Evolutionary conservation across 1,140 invertebrate species (phyloP).

Genomic region (Platorchestia sp.): DNA sequence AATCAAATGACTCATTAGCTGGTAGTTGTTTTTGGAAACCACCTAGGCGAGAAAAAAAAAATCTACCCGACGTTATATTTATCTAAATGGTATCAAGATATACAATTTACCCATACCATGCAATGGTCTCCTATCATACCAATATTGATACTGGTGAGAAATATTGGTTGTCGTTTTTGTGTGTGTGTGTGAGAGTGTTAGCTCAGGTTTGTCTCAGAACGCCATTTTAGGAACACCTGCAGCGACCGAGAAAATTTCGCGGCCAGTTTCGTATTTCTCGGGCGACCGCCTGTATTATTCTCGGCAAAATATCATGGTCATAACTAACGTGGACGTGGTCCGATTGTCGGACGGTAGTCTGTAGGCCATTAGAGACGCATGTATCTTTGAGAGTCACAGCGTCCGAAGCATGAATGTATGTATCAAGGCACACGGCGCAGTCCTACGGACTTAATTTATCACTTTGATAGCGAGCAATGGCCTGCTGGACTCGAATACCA

Average conservation of each 20-base stretch:
- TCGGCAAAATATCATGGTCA: not conserved
- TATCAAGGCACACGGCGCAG: not conserved
- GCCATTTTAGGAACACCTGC: not conserved
- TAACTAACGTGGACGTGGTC: not conserved
- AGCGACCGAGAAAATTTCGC: not conserved
- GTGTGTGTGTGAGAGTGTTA: not conserved
- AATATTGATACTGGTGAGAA: not conserved
- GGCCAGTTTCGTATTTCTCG: not conserved
- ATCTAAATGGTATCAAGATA: no score
- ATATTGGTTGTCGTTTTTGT: not conserved
- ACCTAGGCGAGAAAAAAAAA: not conserved
- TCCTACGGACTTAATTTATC: constrained; percentile 41
- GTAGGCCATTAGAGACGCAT: constrained; percentile 35
- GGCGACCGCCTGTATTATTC: not conserved
- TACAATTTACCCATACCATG: not conserved
- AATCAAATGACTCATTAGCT: not conserved
- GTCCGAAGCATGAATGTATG: constrained; percentile 11
- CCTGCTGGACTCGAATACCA: constrained; percentile 36
- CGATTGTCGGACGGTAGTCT: not conserved
- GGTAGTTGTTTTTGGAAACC: not conserved
- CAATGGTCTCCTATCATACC: not conserved
- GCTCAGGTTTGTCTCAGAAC: not conserved
- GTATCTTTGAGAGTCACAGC: constrained; percentile 12
- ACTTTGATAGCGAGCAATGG: constrained; percentile 44
- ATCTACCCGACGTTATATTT: no score